Evolutionary conservation across 1,140 invertebrate species (phyloP), one percentile per base, ranked within the genome.

Genomic region (Drosophila seguyi): DNA sequence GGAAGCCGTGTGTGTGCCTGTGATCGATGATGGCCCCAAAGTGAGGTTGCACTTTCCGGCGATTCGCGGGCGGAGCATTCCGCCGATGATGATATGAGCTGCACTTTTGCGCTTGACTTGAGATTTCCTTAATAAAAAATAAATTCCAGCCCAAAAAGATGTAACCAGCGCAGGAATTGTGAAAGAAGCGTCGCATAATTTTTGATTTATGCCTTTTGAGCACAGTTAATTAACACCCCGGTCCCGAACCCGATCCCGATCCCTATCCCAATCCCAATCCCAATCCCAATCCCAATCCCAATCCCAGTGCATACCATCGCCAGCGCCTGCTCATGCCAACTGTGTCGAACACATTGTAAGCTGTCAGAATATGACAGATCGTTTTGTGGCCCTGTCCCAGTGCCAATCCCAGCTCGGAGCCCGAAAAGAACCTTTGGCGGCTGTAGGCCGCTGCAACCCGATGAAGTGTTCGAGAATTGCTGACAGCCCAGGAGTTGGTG

Each of bases 341-440:
- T 56, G 39, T 75, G 60, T 45, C 60, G 60, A 78, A 69, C 66
- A 73, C 75, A 72, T 55, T 90, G 84, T 90, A 71, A 87, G 60
- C 68, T 88, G 85, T 88, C 84, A 90, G 62, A 81, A 62, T 38
- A 74, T 88, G 84, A 88, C 81, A 88, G 81, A 90, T 88, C 81
- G 81, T 68, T 75, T 81, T 78, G 81, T 47, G 61, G 65, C 60
- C 65, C 58, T 59, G 81, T 60, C 47, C 58, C 66, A 66, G 14
- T 36, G 60, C 38, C 66, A 80, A 62, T 80, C 39, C 55, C 56
- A 48, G 62, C 34, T 36, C 38, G 41, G 38, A 45, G 55, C 8
- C 41, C 31, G 41, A 36, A 72, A 39, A 34, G 38, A 65, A 16
- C 34, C 44, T 75, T 75, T 65, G 25, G 36, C 55, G 72, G 62